Evolutionary conservation across 2,113 vertebrate genomes (phyloP).

Genomic region (Fulica atra): DNA sequence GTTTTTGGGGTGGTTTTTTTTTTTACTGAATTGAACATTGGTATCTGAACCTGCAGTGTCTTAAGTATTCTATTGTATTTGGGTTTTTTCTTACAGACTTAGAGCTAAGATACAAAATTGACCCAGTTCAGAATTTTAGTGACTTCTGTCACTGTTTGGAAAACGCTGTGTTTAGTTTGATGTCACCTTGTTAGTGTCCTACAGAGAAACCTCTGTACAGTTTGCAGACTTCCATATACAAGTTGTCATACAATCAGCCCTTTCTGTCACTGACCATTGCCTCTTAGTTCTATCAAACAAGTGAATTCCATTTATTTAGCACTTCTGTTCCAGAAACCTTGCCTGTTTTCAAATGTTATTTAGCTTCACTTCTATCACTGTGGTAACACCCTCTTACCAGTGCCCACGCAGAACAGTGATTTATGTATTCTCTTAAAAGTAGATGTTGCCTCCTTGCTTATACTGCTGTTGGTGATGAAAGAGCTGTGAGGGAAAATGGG

Average conservation of each 20-base stretch:
- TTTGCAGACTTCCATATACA: neutral
- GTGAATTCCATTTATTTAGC: neutral
- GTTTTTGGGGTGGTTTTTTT: neutral
- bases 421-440: neutral
- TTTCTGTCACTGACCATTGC: neutral
- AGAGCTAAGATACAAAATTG: neutral
- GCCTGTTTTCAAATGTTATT: neutral
- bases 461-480: neutral
- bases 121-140: neutral
- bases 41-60: neutral
- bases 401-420: neutral
- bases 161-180: neutral
- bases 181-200: neutral
- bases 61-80: neutral
- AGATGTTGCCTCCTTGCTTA: neutral
- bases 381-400: neutral
- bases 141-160: neutral
- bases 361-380: neutral
- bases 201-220: neutral
- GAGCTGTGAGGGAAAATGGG: neutral
- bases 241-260: neutral
- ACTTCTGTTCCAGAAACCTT: neutral
- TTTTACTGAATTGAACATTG: neutral
- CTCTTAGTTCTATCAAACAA: neutral
- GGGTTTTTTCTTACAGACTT: neutral